Base-by-base conservation (phyloP, 2,888 invertebrate species). In the Chironomus tentans region DNA sequence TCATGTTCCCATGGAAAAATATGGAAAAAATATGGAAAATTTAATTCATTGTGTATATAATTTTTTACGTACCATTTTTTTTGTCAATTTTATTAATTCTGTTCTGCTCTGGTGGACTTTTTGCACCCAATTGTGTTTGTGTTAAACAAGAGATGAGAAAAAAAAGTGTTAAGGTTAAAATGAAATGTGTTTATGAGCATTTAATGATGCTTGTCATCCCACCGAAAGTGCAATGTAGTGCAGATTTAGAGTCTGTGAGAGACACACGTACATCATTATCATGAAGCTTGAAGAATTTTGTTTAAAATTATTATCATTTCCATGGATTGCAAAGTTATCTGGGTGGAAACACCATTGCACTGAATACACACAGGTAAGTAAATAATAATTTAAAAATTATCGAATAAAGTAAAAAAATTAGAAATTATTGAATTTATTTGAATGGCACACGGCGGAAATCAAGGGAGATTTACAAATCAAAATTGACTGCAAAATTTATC, bases 301-400 rank as follows among this genome's bases (percentile, higher is more conserved):
- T 78, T 79, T 81, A 15, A 83, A 82, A 79, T 79, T 84, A 70
- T 83, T 81, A 76, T 80, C 83, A 69, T 83, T 82, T 81, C 84
- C 84, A 56, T 80, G 82, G 77, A 78, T 84, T 0, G 81, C 83
- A 13, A 82, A 84, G 77, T 78, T 84, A 78, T 83, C 84, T 21
- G 81, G 80, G 68, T 78, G 82, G 7, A 84, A 84, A 78, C 83
- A 83, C 47, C 78, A 83, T 76, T 84, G 84, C 77, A 50, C n/a
- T 7, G 38, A 72, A 2, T 15, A 56, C 7, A 7, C 18, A 56
- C 56, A 56, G 15, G 56, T 56, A 18, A 4, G 56, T 18, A 56
- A 56, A 56, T 6, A 56, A 18, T 4, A 7, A 10, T 61, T 50
- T n/a, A n/a, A 71, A 71, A 71, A 28, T 46, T 46, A 15, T 2